phyloP scores from a whole-genome alignment of 2,113 vertebrate genomes.

The Octodon degus region DNA sequence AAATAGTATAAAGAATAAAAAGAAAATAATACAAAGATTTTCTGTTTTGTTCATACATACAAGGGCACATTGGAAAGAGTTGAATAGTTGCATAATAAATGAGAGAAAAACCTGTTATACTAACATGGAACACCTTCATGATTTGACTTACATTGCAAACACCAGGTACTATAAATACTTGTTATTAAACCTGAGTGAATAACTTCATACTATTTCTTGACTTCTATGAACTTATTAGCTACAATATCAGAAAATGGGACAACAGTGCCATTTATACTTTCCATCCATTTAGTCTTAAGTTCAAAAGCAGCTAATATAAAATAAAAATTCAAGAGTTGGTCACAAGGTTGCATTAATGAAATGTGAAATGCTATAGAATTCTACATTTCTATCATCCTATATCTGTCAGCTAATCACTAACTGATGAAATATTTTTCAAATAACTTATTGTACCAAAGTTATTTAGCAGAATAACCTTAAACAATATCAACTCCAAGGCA shows the following conservation, averaged over 20 bases:
- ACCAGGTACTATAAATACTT: not conserved
- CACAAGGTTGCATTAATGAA: constrained; percentile 4
- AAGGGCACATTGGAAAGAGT: not conserved
- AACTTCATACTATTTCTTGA: not conserved
- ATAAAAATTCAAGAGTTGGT: not conserved
- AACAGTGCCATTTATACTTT: not conserved
- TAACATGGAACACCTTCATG: not conserved
- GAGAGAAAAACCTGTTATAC: constrained; percentile 8
- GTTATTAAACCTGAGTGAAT: not conserved
- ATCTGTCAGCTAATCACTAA: not conserved
- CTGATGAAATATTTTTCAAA: not conserved
- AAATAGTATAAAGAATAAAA: not conserved
- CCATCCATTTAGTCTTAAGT: not conserved
- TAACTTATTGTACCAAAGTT: not conserved
- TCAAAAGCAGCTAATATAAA: not conserved
- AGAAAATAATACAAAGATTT: not conserved
- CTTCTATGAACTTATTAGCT: not conserved
- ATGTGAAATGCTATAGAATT: not conserved
- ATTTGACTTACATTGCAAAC: constrained; percentile 37
- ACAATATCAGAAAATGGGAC: not conserved
- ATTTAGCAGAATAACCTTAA: not conserved
- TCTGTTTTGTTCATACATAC: not conserved
- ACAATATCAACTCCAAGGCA: not conserved
- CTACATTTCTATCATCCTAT: not conserved
- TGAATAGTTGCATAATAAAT: constrained; percentile 21